Evolutionary conservation across 2,797 vertebrate genomes (phyloP).

Genomic region (Clarias pachynema): DNA sequence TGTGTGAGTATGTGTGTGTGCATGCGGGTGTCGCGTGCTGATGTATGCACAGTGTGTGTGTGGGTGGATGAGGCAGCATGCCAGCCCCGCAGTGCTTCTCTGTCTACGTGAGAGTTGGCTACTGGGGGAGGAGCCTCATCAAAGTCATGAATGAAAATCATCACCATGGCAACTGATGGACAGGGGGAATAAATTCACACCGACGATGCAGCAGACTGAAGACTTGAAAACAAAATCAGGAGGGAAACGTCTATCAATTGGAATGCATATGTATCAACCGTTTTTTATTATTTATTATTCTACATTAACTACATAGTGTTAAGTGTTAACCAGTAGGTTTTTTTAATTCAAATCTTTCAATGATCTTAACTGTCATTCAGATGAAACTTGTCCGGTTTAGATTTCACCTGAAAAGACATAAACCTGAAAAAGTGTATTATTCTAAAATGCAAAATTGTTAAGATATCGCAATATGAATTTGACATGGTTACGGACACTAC

Average conservation of each 20-base stretch:
- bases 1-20: constrained; percentile 11
- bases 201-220: constrained; percentile 11
- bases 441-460: too few relatives aligned
- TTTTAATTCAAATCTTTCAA: too few relatives aligned
- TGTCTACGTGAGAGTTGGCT: constrained; percentile 44
- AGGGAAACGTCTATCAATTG: background rate
- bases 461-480: too few relatives aligned
- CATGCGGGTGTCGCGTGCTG: background rate
- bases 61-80: constrained; percentile 53
- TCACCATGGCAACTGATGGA: constrained; percentile 57
- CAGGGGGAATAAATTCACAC: constrained; percentile 12
- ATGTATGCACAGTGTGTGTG: constrained; percentile 26
- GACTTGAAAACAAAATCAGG: constrained; percentile 1
- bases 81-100: constrained; percentile 49
- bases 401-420: too few relatives aligned
- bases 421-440: too few relatives aligned
- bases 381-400: too few relatives aligned
- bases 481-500: too few relatives aligned
- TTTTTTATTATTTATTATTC: background rate
- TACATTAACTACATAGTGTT: background rate
- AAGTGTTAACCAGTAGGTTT: too few relatives aligned
- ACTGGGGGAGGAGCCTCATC: constrained; percentile 26
- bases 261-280: constrained; percentile 1
- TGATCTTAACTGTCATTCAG: too few relatives aligned
- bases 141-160: constrained; percentile 64